Base-by-base conservation (phyloP, 2,797 vertebrate species). In the Onychomys leucogaster region DNA sequence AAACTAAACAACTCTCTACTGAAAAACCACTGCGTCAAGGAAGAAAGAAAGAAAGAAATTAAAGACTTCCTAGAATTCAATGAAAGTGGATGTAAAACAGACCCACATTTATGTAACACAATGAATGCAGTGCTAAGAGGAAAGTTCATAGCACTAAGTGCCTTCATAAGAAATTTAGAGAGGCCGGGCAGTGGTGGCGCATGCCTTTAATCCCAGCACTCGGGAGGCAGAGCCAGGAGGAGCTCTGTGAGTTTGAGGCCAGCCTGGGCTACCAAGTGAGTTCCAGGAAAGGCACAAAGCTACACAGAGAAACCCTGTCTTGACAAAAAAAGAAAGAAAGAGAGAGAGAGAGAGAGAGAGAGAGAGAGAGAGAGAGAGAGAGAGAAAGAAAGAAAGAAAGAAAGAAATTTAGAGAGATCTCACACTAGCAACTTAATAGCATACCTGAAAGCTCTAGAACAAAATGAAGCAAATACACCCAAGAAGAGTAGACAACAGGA, bases 31-130 rank as follows among this genome's bases (percentile, higher is more conserved):
- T 71, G 32, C 32, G 19, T 71, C n/a, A 71, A 71, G n/a, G 21
- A 34, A 69, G 65, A 67, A 67, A 34, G 99, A 49, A 9, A 52
- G 52, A 69, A 71, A 71, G 32, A 41, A 73, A n/a, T 73, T 75
- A 43, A 75, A 43, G 23, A 43, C 23, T 43, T 75, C 23, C 5
- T 43, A 27, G 23, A 75, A 75, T 43, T 75, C 37, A 75, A 43
- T 43, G 41, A 43, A 75, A 43, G 43, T 43, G 11, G 5, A 43
- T 43, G 23, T 5, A 41, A 21, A 41, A 41, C 21, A 73, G 11
- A 41, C 41, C 37, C 73, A 75, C 43, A 75, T 23, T 27, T 75
- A 43, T 43, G 73, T 4, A 11, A 43, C 73, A 43, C 73, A 12
- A 43, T 27, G 73, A 75, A 43, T 23, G 41, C 12, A 43, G 21